A percentile compares a stretch with the other conserved stretches of the same genome.
phyloP scores from a whole-genome alignment of 2,888 invertebrate species.

The Odontocolon sp. region DNA sequence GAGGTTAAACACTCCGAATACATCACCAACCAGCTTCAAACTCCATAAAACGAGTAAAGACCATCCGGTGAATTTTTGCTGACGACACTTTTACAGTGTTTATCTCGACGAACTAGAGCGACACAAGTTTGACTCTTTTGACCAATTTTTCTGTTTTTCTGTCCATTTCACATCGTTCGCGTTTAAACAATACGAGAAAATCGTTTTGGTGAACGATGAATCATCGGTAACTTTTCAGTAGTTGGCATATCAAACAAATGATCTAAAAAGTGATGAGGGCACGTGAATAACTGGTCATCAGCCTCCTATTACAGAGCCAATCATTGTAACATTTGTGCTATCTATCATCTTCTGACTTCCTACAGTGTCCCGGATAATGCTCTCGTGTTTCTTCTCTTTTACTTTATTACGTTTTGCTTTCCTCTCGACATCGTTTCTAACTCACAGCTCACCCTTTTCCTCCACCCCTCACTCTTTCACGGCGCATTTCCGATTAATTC shows the following conservation, averaged over 20 bases:
- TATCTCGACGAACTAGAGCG: background rate
- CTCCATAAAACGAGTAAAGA: constrained; percentile 54
- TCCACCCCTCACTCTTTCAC: background rate
- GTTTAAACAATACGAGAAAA: constrained; percentile 50
- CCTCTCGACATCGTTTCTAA: background rate
- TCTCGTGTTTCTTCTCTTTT: constrained; percentile 13
- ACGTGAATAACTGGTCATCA: too few species aligned
- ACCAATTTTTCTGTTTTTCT: background rate
- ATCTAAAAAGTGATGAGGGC: too few species aligned
- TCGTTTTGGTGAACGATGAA: too few species aligned
- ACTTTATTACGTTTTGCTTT: background rate
- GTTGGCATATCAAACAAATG: too few species aligned
- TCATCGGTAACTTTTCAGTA: too few species aligned
- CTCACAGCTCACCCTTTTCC: background rate
- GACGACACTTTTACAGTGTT: constrained; percentile 44
- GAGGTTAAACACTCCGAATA: constrained; percentile 61
- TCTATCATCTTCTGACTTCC: too few species aligned
- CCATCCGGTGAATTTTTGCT: constrained; percentile 58
- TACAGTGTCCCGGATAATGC: constrained; percentile 30
- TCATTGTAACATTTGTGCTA: too few species aligned
- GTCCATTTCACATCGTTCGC: constrained; percentile 38
- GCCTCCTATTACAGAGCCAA: too few species aligned
- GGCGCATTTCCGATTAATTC: constrained; percentile 55
- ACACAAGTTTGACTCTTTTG: constrained; percentile 24
- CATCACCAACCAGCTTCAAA: constrained; percentile 43